Conservation (phyloP, 2,888 invertebrate species). For the Parnassius mnemosyne region DNA sequence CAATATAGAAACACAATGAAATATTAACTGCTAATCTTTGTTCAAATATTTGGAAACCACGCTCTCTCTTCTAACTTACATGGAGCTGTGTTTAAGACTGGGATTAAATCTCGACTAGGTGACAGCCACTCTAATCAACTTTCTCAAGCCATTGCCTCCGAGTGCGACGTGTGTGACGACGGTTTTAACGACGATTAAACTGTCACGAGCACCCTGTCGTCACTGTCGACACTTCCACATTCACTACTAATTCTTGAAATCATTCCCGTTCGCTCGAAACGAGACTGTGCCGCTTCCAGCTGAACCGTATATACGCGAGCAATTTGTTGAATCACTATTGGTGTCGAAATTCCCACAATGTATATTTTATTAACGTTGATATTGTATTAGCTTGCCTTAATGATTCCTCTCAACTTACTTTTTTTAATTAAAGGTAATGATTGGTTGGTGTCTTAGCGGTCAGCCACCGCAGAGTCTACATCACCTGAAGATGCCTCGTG, state of each 20-base stretch:
- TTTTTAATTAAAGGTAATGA: no score
- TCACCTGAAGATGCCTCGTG: no score
- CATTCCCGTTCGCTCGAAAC: conserved; percentile 27
- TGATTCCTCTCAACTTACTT: no score
- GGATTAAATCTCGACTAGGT: conserved; percentile 70
- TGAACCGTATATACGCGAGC: conserved; percentile 1
- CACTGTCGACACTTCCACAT: conserved; percentile 37
- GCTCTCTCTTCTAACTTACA: conserved; percentile 32
- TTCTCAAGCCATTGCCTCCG: conserved; percentile 69
- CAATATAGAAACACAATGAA: no score
- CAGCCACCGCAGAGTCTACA: no score
- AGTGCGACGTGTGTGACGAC: conserved; percentile 60
- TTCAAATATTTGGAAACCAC: neutral
- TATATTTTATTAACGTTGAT: neutral
- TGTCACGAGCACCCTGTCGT: conserved; percentile 58
- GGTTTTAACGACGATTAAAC: conserved; percentile 70
- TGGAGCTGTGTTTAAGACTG: conserved; percentile 38
- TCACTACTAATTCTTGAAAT: conserved; percentile 39
- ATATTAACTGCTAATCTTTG: no score
- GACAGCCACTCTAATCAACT: conserved; percentile 75
- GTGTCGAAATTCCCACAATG: conserved; percentile 1
- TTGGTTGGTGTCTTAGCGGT: no score
- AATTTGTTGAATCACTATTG: conserved; percentile 22
- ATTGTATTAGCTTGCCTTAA: no score
- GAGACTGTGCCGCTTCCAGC: neutral